Base-by-base conservation (phyloP, 2,888 invertebrate species). In the Neocrepidodera transversa region DNA sequence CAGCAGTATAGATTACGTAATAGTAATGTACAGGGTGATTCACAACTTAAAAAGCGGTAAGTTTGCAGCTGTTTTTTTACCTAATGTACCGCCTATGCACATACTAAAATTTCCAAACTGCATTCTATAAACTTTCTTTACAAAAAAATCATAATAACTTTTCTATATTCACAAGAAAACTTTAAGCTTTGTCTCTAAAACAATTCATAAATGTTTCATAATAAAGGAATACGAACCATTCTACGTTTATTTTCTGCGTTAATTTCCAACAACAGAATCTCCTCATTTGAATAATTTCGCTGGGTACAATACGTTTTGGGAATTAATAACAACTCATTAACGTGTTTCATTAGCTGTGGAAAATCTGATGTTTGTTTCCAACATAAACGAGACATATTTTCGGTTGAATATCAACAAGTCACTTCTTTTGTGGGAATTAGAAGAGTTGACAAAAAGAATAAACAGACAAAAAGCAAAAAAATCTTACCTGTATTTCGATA, bases 401-500 rank as follows among this genome's bases (percentile, higher is more conserved):
- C 8, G 28, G n/a, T 10, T 5, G 28, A 7, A 10, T 28, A 8
- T 28, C 28, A 28, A 28, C 28, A 28, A 28, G 5, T 28, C 28
- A 4, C 8, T 10, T 10, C 28, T 8, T 28, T 8, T n/a, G n/a
- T n/a, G n/a, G n/a, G n/a, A n/a, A n/a, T n/a, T n/a, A n/a, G n/a
- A 23, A 23, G 4, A 5, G 6, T 23, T 23, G 23, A 23, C 23
- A 6, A 23, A 23, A 23, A 23, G 23, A 23, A 23, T 23, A 23
- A 23, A 23, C 3, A 23, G 6, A 23, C 23, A 8, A 6, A 38
- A 38, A 1, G 38, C 10, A 7, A 17, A 18, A 2, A 48, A 18
- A 1, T 5, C 57, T 80, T 78, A 91, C 92, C 92, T 72, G 93
- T 93, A 71, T 88, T 88, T 80, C 88, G 89, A 77, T 93, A 93